phyloP scores from a whole-genome alignment of 2,888 invertebrate species.

The Drosophila limbata region DNA sequence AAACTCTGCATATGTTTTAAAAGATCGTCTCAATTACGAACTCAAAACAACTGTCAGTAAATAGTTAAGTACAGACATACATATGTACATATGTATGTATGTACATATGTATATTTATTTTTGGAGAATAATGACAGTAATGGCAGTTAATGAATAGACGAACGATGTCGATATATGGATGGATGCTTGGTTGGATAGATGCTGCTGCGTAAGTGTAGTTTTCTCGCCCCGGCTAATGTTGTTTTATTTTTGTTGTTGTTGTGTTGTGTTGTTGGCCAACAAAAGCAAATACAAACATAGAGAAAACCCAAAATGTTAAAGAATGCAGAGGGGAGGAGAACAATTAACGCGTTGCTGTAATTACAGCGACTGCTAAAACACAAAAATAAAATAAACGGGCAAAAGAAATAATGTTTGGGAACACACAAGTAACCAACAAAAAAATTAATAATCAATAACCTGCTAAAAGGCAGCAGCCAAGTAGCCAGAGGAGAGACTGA shows the following conservation, averaged over 20 bases:
- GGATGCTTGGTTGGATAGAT: conserved; percentile 19
- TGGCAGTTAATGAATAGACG: conserved; percentile 66
- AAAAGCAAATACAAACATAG: conserved; percentile 67
- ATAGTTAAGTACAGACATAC: conserved; percentile 17
- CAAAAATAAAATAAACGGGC: conserved; percentile 27
- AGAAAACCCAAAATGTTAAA: conserved; percentile 42
- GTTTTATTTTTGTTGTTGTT: conserved; percentile 34
- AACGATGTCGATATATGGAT: conserved; percentile 31
- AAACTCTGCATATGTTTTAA: conserved; percentile 5
- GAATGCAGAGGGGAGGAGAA: conserved; percentile 66
- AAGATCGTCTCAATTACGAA: conserved; percentile 25
- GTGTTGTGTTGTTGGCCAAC: conserved; percentile 16
- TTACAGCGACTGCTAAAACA: conserved; percentile 72
- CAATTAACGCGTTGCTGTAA: conserved; percentile 80
- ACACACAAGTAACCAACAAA: conserved; percentile 52
- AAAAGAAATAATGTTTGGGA: conserved; percentile 45
- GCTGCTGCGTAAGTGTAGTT: conserved; percentile 77
- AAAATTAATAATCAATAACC: conserved; percentile 80
- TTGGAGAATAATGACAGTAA: conserved; percentile 54
- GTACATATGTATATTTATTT: conserved; percentile 2
- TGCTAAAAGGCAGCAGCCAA: conserved; percentile 74
- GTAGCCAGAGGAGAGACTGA: conserved; percentile 6
- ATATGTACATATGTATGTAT: not conserved
- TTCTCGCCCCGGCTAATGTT: conserved; percentile 70
- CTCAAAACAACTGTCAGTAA: conserved; percentile 35